Evolutionary conservation across 2,113 vertebrate species (phyloP).

Genomic region (Limnothrissa miodon): DNA sequence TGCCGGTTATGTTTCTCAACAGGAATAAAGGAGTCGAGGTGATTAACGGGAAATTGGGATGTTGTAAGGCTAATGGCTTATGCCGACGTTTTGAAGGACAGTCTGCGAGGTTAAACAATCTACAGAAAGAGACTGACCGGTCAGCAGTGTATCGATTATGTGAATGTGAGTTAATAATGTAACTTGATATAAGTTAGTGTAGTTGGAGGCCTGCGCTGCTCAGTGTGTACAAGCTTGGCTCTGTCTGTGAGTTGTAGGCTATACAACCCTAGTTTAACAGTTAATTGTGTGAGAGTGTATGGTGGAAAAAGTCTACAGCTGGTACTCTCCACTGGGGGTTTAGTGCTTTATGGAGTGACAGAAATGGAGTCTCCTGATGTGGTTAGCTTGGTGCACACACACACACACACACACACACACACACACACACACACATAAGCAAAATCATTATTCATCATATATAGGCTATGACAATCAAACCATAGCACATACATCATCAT

Average conservation of each 20-base stretch:
- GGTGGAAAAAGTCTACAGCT: background rate
- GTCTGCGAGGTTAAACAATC: background rate
- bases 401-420: slow-evolving; percentile 12
- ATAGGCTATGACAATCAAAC: background rate
- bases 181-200: slow-evolving; percentile 39
- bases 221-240: slow-evolving; percentile 43
- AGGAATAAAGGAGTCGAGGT: background rate
- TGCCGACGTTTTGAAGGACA: background rate
- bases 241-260: background rate
- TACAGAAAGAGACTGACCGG: background rate
- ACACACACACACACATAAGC: slow-evolving; percentile 15
- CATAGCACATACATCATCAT: background rate
- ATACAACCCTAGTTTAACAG: slow-evolving; percentile 9
- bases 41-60: background rate
- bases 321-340: background rate
- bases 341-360: background rate
- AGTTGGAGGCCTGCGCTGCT: slow-evolving; percentile 53
- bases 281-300: background rate
- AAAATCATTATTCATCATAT: too few species aligned
- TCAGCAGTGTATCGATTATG: background rate
- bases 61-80: background rate
- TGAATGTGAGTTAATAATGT: slow-evolving; percentile 38
- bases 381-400: slow-evolving; percentile 5
- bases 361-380: slow-evolving; percentile 7
- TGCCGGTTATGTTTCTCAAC: slow-evolving; percentile 35